Evolutionary conservation across 2,888 invertebrate genomes (phyloP), one percentile per base, ranked within the genome.

Genomic region (Piscicola geometra): DNA sequence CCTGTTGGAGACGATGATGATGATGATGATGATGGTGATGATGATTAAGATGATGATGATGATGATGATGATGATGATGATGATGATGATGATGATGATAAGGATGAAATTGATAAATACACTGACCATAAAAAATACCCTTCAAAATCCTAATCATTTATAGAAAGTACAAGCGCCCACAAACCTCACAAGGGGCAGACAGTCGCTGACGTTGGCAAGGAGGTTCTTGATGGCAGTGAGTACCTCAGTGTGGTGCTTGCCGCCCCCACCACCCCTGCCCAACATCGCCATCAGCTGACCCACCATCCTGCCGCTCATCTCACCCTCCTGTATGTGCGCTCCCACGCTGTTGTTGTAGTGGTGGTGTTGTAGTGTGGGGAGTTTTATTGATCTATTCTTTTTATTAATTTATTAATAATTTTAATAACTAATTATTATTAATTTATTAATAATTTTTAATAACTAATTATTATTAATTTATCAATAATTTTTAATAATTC

Each of bases 221-320:
- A 94, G 88, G 86, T 93, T 93, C 0, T 88, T 88, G 0, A 93
- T 87, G 0, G 92, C 92, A 1, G 88, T 89, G 0, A 94, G 87
- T 28, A 92, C 88, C 75, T 82, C 82, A 74, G 80, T 79, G 76
- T 83, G 85, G 25, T 80, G 79, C 33, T 72, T 52, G 1, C 77
- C 68, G 21, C 36, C 66, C 36, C 76, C 78, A 35, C 73, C 56
- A 1, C 77, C 68, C n/a, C 36, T 71, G 36, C 76, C 78, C 33
- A 85, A 80, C 77, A 83, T 84, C 0, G 83, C 82, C 32, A 85
- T 76, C 67, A 85, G 78, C 33, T 85, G 80, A 5, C 77, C 75
- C 47, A 83, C 80, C 30, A 85, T 78, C 1, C 78, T 77, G 0
- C 78, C 75, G 76, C 84, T 82, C 77, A 82, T 82, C 2, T 79